These are phyloP conservation scores for Troilus luridus DNA, from an alignment of 2,888 invertebrate genomes.

Conservation along the genomic window DNA sequence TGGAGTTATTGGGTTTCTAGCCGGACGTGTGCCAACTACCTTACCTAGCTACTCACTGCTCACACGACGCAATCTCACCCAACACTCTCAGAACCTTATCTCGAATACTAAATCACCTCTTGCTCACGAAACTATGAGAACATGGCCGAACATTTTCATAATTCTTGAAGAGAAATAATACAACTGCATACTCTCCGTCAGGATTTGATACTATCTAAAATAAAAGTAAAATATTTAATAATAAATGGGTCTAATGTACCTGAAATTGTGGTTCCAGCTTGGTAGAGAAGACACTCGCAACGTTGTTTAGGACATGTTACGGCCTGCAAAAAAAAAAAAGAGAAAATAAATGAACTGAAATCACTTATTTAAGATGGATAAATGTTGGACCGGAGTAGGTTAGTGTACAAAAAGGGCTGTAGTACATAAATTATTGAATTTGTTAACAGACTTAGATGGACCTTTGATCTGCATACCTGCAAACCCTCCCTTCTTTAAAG, in stretches of 20 bases:
- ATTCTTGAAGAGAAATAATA: neutral
- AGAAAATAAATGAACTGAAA: neutral
- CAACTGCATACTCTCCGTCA: too few species aligned
- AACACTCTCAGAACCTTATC: neutral
- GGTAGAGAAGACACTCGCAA: neutral
- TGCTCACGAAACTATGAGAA: neutral
- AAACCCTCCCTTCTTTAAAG: too few species aligned
- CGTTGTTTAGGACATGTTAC: neutral
- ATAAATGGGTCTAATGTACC: neutral
- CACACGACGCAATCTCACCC: neutral
- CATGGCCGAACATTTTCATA: neutral
- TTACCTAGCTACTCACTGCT: neutral
- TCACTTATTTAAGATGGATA: too few species aligned
- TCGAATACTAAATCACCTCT: neutral
- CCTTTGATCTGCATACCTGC: too few species aligned
- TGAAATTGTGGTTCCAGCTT: constrained; percentile 19
- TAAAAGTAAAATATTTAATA: neutral
- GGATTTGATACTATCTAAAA: neutral
- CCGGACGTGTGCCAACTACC: constrained; percentile 20
- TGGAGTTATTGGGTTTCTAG: neutral
- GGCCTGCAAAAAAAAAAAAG: neutral
- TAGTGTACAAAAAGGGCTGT: too few species aligned
- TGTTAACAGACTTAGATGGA: too few species aligned
- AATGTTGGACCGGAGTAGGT: too few species aligned
- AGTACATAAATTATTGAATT: too few species aligned